Conservation (phyloP, 2,113 vertebrate species). For the Stigmatopora nigra region DNA sequence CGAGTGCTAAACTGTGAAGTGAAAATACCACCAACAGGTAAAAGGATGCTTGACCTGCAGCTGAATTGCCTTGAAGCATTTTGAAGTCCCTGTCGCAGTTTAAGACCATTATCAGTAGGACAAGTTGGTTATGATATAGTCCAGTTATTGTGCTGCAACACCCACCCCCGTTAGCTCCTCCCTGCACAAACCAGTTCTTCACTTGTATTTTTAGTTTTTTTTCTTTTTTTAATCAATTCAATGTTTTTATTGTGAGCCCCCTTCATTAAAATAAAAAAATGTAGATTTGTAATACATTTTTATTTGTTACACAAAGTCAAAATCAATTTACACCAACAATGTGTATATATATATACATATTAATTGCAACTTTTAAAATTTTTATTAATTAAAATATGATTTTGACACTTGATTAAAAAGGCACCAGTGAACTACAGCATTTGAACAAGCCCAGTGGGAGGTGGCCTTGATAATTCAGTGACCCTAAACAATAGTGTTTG, state of each 20-base stretch:
- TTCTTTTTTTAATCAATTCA: neutral
- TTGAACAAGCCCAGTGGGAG: slow-evolving; percentile 5
- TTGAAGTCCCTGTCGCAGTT: neutral
- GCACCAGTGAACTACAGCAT: slow-evolving; percentile 51
- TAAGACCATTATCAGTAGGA: neutral
- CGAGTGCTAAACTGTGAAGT: slow-evolving; percentile 19
- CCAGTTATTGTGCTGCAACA: slow-evolving; percentile 5
- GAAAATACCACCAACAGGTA: slow-evolving; percentile 31
- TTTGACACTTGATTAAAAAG: slow-evolving; percentile 50
- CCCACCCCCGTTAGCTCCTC: slow-evolving; percentile 15
- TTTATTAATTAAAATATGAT: slow-evolving; percentile 47
- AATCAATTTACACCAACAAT: slow-evolving; percentile 33
- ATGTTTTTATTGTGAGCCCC: neutral
- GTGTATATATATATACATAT: slow-evolving; percentile 29
- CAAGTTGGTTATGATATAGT: slow-evolving; percentile 16
- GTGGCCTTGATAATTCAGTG: slow-evolving; percentile 45
- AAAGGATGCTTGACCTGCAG: slow-evolving; percentile 22
- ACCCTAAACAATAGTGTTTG: slow-evolving; percentile 31
- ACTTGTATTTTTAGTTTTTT: neutral
- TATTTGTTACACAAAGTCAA: slow-evolving; percentile 45
- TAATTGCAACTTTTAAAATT: slow-evolving; percentile 32
- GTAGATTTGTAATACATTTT: neutral
- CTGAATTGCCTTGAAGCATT: slow-evolving; percentile 1
- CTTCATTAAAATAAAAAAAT: neutral
- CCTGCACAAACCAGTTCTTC: neutral